These are phyloP conservation scores for Sylvilagus bachmani DNA, from an alignment of 2,113 vertebrate genomes.

Conservation along the genomic window DNA sequence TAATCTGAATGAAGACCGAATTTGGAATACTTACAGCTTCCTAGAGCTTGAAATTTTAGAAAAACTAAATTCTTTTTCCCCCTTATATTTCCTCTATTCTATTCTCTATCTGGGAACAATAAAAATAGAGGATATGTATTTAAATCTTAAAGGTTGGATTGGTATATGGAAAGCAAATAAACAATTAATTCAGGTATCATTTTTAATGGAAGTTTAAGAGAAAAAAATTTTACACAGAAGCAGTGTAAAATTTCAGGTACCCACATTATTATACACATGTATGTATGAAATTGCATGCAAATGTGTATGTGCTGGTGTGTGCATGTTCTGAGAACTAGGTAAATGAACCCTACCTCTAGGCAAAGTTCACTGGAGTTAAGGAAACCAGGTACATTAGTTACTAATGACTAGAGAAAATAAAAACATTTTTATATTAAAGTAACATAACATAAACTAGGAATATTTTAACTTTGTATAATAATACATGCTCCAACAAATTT, in stretches of 20 bases:
- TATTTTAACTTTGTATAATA: background rate
- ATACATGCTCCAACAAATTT: background rate
- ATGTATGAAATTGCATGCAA: background rate
- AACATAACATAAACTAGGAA: background rate
- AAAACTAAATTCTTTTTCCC: background rate
- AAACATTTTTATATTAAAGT: conserved; percentile 35
- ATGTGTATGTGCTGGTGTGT: fast-evolving
- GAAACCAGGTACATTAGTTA: background rate
- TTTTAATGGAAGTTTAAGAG: background rate
- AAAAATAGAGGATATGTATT: background rate
- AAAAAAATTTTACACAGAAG: background rate
- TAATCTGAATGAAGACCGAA: background rate
- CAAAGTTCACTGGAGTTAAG: background rate
- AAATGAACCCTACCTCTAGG: background rate
- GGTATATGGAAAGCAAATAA: background rate
- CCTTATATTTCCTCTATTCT: background rate
- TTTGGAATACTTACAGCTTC: background rate
- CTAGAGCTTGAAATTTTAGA: conserved; percentile 12
- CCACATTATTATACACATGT: background rate
- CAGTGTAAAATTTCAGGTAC: background rate
- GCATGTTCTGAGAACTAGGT: background rate
- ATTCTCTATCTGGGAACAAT: background rate
- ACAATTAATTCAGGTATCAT: background rate
- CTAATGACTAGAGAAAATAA: background rate
- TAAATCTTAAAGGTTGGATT: background rate